Evolutionary conservation across 2,113 vertebrate genomes (phyloP), one percentile per base, ranked within the genome.

Genomic region (Ictidomys tridecemlineatus): DNA sequence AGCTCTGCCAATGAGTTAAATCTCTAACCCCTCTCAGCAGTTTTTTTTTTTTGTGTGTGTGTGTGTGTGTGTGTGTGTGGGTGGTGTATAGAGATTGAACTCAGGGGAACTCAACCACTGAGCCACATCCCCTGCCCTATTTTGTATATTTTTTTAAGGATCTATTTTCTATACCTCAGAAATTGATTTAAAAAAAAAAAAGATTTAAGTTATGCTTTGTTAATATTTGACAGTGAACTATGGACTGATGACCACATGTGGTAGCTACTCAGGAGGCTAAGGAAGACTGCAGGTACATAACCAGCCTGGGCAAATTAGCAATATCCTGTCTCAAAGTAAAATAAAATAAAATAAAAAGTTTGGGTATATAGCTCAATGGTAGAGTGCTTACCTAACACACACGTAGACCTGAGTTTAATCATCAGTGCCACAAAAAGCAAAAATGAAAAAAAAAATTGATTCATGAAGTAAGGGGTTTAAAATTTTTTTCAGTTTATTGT

Each of bases 171-270:
- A 7, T 77, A 73, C 56, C 56, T 42, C 67, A 69, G 32, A 34
- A 69, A 34, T 69, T 93, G 18, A 72, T 70, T 80, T 77, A 28
- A 86, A 85, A 89, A 42, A 5, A 58, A 42, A 34, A 73, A 26
- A 26, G 88, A 30, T 72, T 87, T 93, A 56, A 74, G 32, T 93
- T 91, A 97, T 70, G 45, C 39, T 7, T 2, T 97, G 70, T 85
- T 96, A 56, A 72, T 73, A 69, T 76, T 94, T 89, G 70, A 74
- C 30, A 78, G 8, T 77, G 56, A 95, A 78, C 73, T 95, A 84
- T n/a, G 69, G 56, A 42, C 88, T 85, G 26, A 70, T 69, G 67
- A 28, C 67, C 14, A 69, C 32, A 34, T 16, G 32, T 34, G 2
- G 14, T 13, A n/a, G 32, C 67, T 69, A 69, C 67, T 67, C 67